Evolutionary conservation across 2,888 invertebrate genomes (phyloP), one percentile per base, ranked within the genome.

Genomic region (Stenotaenia linearis): DNA sequence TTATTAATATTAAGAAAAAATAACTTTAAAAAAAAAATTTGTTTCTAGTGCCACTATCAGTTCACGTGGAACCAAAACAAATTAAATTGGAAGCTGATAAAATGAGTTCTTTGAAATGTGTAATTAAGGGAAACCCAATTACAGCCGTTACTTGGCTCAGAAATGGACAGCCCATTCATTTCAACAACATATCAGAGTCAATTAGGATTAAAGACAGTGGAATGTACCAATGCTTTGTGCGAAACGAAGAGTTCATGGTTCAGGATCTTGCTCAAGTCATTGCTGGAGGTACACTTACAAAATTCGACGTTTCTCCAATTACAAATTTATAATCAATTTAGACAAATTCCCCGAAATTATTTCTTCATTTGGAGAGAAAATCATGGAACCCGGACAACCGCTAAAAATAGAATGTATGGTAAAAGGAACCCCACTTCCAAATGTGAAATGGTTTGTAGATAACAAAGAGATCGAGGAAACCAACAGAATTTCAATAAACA

Each of bases 71-170:
- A 12, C 76, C 76, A 37, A 32, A 75, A 75, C 30, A 30, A 32
- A 1, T 75, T 23, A 37, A 37, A 37, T 35, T 75, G 21, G 37
- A 37, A 32, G 9, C 25, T 35, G 18, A 21, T 2, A 10, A 37
- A 32, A 23, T 37, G 32, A 18, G 25, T 23, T 18, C 76, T 21
- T 35, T 86, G 12, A 82, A 83, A 75, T 86, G 86, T 80, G 85
- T 85, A 78, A 86, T 86, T 25, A 84, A 85, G 5, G 86, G 86
- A n/a, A 86, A 84, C 81, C 86, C 86, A 1, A 82, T 86, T 9
- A 82, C 84, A 37, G 82, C 83, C 7, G 84, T 86, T 35, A 83
- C 83, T 7, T 86, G 86, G 86, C 83, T 83, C 25, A 84, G 84
- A 85, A 85, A 77, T 77, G 77, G 77, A 23, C 40, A 77, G 23